These are phyloP conservation scores for Poecilia gillii DNA, from an alignment of 2,797 vertebrate genomes.

Conservation along the genomic window DNA sequence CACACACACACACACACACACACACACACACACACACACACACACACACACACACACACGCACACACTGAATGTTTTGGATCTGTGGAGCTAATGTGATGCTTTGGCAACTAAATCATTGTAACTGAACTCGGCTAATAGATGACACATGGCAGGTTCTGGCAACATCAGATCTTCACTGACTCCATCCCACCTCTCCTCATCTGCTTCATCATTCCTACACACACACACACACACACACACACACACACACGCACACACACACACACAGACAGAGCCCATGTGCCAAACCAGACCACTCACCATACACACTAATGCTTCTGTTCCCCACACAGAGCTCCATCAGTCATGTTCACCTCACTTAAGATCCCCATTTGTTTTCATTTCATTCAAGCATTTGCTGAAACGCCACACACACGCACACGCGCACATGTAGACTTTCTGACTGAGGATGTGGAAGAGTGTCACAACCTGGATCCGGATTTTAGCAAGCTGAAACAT, in stretches of 20 bases:
- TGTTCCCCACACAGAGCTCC: constrained; percentile 63
- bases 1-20: background rate
- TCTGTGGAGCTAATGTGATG: constrained; percentile 67
- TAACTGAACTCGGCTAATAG: constrained; percentile 76
- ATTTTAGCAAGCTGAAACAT: background rate
- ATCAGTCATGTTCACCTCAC: constrained; percentile 67
- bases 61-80: constrained; percentile 47
- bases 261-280: background rate
- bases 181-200: constrained; percentile 55
- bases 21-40: constrained; percentile 11
- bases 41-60: background rate
- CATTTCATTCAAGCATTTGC: constrained; percentile 42
- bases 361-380: constrained; percentile 69
- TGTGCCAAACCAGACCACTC: constrained; percentile 62
- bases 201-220: constrained; percentile 50
- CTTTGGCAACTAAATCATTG: constrained; percentile 78
- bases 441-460: constrained; percentile 1
- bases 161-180: constrained; percentile 62
- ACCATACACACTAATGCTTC: constrained; percentile 66
- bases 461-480: background rate
- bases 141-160: constrained; percentile 77
- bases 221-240: constrained; percentile 32
- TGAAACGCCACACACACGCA: constrained; percentile 11
- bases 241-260: background rate
- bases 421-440: background rate